These are phyloP conservation scores for Blastobasis lacticolella DNA, from an alignment of 2,888 invertebrate species.

Conservation along the genomic window DNA sequence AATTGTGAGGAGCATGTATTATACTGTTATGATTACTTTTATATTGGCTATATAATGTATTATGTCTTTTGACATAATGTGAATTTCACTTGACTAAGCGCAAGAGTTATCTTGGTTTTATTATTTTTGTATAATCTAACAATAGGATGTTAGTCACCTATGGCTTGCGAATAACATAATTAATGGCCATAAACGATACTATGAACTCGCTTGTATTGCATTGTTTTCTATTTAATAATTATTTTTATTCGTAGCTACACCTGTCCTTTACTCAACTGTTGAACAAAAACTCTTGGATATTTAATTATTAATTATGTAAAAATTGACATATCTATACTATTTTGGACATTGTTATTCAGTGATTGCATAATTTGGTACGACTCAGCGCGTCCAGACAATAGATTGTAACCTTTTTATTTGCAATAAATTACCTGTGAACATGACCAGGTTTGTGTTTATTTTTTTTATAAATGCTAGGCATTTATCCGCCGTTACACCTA, in stretches of 20 bases:
- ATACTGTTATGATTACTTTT: conserved; percentile 36
- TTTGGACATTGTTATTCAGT: not conserved
- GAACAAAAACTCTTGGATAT: conserved; percentile 10
- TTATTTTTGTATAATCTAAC: conserved; percentile 65
- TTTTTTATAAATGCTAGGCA: not conserved
- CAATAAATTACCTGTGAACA: conserved; percentile 65
- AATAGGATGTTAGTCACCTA: conserved; percentile 61
- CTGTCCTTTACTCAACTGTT: conserved; percentile 10
- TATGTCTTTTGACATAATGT: conserved; percentile 36
- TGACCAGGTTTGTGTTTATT: conserved; percentile 19
- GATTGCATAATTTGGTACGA: conserved; percentile 23
- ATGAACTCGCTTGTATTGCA: conserved; percentile 67
- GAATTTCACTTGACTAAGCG: conserved; percentile 38
- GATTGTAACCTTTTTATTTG: conserved; percentile 41
- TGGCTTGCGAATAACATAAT: conserved; percentile 72
- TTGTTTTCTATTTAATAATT: conserved; percentile 55
- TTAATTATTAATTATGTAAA: conserved; percentile 7
- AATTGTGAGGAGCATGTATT: conserved; percentile 50
- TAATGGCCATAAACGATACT: conserved; percentile 65
- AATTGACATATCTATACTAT: not conserved
- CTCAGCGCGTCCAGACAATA: conserved; percentile 42
- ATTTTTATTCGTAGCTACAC: conserved; percentile 18
- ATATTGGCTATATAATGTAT: conserved; percentile 45
- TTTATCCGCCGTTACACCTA: not conserved
- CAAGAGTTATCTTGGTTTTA: conserved; percentile 56